A percentile compares a stretch with the other conserved stretches of the same genome.
Evolutionary conservation across 1,140 invertebrate genomes (phyloP).

Genomic region (Zaprionus gabonicus): DNA sequence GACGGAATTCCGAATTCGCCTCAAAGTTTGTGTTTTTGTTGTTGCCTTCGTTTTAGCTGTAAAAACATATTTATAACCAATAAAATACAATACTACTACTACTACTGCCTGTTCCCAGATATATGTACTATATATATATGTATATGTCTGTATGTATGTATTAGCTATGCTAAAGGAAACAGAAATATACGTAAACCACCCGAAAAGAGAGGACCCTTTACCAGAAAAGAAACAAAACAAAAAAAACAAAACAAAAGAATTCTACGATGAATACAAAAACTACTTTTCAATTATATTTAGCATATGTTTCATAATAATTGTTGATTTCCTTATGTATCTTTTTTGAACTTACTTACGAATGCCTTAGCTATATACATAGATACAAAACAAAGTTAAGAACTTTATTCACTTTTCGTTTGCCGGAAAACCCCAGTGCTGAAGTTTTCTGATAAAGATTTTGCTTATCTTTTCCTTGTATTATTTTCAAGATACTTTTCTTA

Average conservation of each 20-base stretch:
- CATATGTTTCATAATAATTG: conserved; percentile 8
- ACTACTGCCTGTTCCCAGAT: conserved; percentile 51
- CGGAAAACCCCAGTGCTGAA: not conserved
- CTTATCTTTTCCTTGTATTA: conserved; percentile 45
- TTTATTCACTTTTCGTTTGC: conserved; percentile 15
- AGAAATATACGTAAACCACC: conserved; percentile 58
- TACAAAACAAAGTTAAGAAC: conserved; percentile 56
- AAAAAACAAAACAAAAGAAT: conserved; percentile 29
- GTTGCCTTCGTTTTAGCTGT: conserved; percentile 70
- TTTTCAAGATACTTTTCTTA: conserved; percentile 46
- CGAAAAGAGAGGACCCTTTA: conserved; percentile 79
- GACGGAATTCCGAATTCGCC: conserved; percentile 20
- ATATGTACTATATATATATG: conserved; percentile 62
- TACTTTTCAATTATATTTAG: conserved; percentile 52
- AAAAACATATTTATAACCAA: conserved; percentile 10
- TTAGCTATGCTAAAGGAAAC: conserved; percentile 56
- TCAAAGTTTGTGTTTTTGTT: conserved; percentile 65
- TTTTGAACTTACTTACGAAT: conserved; percentile 3
- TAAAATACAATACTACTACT: conserved; percentile 10
- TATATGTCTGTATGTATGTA: conserved; percentile 57
- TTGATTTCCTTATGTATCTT: conserved; percentile 9
- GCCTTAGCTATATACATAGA: conserved; percentile 11
- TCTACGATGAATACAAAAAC: conserved; percentile 21
- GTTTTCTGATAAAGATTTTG: conserved; percentile 21
- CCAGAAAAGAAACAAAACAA: conserved; percentile 44